Evolutionary conservation across 2,797 vertebrate genomes (phyloP), one percentile per base, ranked within the genome.

Genomic region (Cyclura pinguis): DNA sequence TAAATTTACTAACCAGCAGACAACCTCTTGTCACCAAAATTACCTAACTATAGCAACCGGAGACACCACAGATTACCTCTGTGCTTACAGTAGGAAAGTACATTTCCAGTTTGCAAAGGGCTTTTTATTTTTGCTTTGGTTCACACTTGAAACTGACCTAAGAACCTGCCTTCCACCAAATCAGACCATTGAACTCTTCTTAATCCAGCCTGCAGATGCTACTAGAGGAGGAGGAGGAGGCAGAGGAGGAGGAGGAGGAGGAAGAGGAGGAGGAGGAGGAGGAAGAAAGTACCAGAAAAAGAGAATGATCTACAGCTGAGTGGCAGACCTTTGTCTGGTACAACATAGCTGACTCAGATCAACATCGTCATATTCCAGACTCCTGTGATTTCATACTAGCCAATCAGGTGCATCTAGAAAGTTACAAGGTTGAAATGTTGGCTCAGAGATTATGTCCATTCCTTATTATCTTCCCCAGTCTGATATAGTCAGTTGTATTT

Each of bases 1-100:
- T 35, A 78, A 84, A 62, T 32, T 47, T 52, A 85, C 9, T 86
- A 62, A 1, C 59, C 6, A 35, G 0, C 16, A 42, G 0, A 0
- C 67, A 77, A 64, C 10, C 38, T 76, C 42, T 86, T 73, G 47
- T 82, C 42, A 50, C 12, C 18, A 52, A 20, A 69, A 69, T 74
- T 72, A 50, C 55, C 72, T 73, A 82, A 47, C 12, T 8, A 57
- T 22, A 24, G 35, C 59, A 76, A 81, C 14, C 67, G 29, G 27
- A 32, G 69, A 76, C 59, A 2, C 32, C 32, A 4, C 18, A 52
- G 16, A 12, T 62, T 90, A 27, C 29, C 38, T 35, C 9, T 27
- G 42, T 42, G 38, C 16, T 80, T 67, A 84, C 29, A 84, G 67
- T 69, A 32, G 10, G 29, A 69, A 69, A 32, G 32, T 32, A 69